phyloP scores from a whole-genome alignment of 1,140 invertebrate species.

The Cryptotermes secundus region DNA sequence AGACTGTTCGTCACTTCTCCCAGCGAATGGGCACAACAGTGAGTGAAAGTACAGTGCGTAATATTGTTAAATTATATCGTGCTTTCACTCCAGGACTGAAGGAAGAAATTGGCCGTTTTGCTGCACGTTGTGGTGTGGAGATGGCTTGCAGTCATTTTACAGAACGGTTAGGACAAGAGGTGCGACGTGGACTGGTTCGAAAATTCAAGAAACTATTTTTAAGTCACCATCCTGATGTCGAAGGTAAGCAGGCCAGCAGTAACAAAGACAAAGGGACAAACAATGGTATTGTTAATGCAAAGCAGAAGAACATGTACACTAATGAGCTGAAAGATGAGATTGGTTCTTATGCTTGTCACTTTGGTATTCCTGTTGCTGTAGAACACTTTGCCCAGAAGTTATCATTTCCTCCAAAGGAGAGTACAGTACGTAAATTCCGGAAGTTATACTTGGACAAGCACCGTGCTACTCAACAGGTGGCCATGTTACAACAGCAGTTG shows the following conservation, averaged over 20 bases:
- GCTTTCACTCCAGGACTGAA: conserved; percentile 43
- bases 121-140: conserved; percentile 43
- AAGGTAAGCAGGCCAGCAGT: conserved; percentile 24
- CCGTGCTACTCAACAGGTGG: not conserved
- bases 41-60: conserved; percentile 47
- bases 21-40: conserved; percentile 42
- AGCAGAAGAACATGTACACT: conserved; percentile 37
- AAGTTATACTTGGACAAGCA: conserved; percentile 40
- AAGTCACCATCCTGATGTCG: conserved; percentile 37
- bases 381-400: conserved; percentile 44
- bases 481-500: not conserved
- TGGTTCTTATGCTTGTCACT: conserved; percentile 42
- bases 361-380: conserved; percentile 42
- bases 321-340: conserved; percentile 45
- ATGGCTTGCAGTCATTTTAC: conserved; percentile 43
- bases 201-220: conserved; percentile 45
- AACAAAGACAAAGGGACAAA: conserved; percentile 26
- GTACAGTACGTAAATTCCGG: conserved; percentile 45
- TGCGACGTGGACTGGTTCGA: conserved; percentile 43
- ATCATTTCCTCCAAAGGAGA: conserved; percentile 43
- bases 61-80: conserved; percentile 45
- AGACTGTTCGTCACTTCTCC: conserved; percentile 44
- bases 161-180: conserved; percentile 40
- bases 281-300: not conserved
- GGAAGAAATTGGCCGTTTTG: conserved; percentile 46